Base-by-base conservation (phyloP, 2,888 invertebrate species). In the Pelosia muscerda region DNA sequence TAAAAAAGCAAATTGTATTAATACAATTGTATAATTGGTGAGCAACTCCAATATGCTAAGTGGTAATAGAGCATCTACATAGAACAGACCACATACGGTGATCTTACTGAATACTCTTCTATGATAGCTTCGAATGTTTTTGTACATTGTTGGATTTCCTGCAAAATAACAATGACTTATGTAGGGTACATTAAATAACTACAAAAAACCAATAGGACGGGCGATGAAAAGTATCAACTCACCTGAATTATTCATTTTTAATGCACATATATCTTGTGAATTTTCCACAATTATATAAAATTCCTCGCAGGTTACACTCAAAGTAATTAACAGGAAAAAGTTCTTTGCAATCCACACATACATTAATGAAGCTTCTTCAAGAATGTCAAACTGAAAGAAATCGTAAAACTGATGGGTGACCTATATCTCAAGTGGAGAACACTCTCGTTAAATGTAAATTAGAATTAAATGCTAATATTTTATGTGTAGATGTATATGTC, bases 41-140 rank as follows among this genome's bases (percentile, higher is more conserved):
- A 57, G 28, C 19, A 57, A n/a, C n/a, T 28, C n/a, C 19, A 75
- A 28, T 13, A 81, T 8, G 0, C 25, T 57, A 13, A 78, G 6
- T 2, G 75, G 74, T 3, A 81, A 54, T 13, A 42, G 10, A 10
- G 73, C 77, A 15, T 75, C 78, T 23, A 63, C 22, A 23, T 9
- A 34, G 54, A 74, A 77, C 28, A 81, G 19, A 9, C 77, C 71
- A n/a, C 76, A 80, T 0, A 72, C 67, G 23, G 55, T 70, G 63
- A 81, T 69, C 63, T 74, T 76, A 8, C 49, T 64, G 59, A 76
- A 75, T 0, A 57, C 57, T 0, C 62, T 62, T 1, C 31, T 64
- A 19, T 73, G 65, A 13, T 74, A 5, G 10, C 78, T 72, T 13
- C 38, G 34, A 4, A 78, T 55, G 34, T 82, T 82, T 58, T 79